Evolutionary conservation across 2,113 vertebrate species (phyloP).

Genomic region (Pelecanoides urinatrix): DNA sequence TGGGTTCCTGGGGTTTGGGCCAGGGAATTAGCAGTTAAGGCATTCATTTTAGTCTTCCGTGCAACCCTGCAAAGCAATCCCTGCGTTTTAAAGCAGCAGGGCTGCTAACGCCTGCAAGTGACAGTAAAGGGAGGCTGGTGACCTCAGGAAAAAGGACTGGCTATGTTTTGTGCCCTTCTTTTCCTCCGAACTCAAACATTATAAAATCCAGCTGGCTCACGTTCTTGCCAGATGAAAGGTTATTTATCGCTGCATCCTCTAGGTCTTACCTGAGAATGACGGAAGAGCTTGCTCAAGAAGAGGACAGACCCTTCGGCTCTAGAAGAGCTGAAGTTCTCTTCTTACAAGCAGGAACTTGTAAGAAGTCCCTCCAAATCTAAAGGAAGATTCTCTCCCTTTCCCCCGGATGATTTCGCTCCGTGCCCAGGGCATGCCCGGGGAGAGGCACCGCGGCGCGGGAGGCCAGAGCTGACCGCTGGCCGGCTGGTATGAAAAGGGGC

Average conservation of each 20-base stretch:
- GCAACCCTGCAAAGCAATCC: neutral
- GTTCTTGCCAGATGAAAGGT: neutral
- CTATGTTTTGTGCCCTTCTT: neutral
- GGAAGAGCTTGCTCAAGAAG: neutral
- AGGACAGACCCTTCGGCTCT: neutral
- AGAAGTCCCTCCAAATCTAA: too few relatives aligned
- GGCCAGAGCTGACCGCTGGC: fast-evolving
- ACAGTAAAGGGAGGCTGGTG: neutral
- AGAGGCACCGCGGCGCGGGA: fast-evolving
- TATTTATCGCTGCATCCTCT: neutral
- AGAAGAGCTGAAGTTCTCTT: too few relatives aligned
- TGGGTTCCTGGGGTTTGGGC: neutral
- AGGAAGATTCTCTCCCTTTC: too few relatives aligned
- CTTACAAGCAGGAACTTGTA: too few relatives aligned
- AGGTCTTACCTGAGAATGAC: neutral
- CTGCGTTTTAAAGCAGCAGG: neutral
- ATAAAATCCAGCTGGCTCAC: neutral
- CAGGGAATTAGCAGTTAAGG: neutral
- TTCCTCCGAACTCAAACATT: neutral
- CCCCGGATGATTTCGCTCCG: neutral
- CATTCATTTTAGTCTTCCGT: fast-evolving
- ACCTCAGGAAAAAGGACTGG: too few relatives aligned
- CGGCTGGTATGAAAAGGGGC: neutral
- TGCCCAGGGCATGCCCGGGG: neutral
- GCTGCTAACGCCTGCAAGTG: neutral